Conservation (phyloP, 1,140 invertebrate species). For the Calephelis nemesis region DNA sequence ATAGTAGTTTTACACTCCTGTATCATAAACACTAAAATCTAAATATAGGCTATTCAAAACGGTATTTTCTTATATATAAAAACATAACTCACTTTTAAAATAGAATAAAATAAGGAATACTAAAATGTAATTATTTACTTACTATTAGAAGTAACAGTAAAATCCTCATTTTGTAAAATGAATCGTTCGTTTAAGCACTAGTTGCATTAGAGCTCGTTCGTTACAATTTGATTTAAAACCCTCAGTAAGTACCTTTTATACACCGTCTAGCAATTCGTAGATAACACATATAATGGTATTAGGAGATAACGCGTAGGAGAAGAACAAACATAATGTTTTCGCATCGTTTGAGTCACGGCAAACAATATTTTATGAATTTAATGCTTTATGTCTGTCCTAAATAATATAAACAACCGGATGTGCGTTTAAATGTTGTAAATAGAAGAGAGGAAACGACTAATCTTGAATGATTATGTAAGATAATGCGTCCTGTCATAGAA, state of each 20-base stretch:
- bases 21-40: too few species aligned
- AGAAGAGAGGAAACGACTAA: constrained; percentile 11
- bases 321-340: constrained; percentile 69
- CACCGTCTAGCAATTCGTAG: constrained; percentile 50
- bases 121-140: constrained; percentile 36
- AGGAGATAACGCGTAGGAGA: constrained; percentile 49
- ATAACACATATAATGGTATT: constrained; percentile 69
- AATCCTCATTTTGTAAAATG: constrained; percentile 59
- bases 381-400: constrained; percentile 4
- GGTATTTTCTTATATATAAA: too few species aligned
- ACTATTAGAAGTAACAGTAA: constrained; percentile 57
- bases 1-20: too few species aligned
- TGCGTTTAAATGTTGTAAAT: constrained; percentile 15
- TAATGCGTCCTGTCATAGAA: background rate
- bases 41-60: too few species aligned
- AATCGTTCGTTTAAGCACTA: constrained; percentile 63
- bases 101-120: too few species aligned
- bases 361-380: constrained; percentile 7
- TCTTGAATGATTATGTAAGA: constrained; percentile 5
- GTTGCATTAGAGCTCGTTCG: constrained; percentile 67
- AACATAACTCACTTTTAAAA: too few species aligned
- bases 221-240: constrained; percentile 41
- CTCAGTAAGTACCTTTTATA: constrained; percentile 54
- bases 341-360: constrained; percentile 29
- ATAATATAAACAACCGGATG: constrained; percentile 24